Evolutionary conservation across 2,888 invertebrate genomes (phyloP), one percentile per base, ranked within the genome.

Genomic region (Tuberolachnus salignus): DNA sequence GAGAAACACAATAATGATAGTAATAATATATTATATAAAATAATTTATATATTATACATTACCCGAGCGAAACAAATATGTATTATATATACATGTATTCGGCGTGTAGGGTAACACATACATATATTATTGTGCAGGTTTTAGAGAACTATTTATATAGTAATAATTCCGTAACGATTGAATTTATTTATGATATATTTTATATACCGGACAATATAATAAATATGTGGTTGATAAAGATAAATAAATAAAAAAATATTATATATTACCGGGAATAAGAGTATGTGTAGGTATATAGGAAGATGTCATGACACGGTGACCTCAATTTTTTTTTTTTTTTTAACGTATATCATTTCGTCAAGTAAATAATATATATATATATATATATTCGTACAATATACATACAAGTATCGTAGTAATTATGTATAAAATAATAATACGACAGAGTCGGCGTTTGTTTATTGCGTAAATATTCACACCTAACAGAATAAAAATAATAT

Each of bases 61-160:
- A 23, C 11, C n/a, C 70, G 13, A 57, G 57, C 16, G 23, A 70
- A 71, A 59, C 71, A 26, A 59, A 59, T 59, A 69, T 10, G n/a
- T 59, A 26, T 59, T 23, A n/a, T 21, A 44, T 11, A 26, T n/a
- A 57, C n/a, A 19, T n/a, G n/a, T 42, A 42, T 6, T 34, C 23
- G 49, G 13, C 14, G 11, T 4, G 10, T 69, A 53, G n/a, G n/a
- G n/a, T n/a, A n/a, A n/a, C n/a, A n/a, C 19, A 34, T 34, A 34
- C 6, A 34, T 3, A 34, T 59, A 26, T 59, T 55, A 55, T n/a
- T n/a, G 34, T 6, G 6, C n/a, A 23, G 57, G 16, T 57, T 57
- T 70, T 26, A 3, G n/a, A 55, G 21, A 70, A 34, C n/a, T n/a
- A n/a, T n/a, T n/a, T n/a, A n/a, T n/a, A n/a, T n/a, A n/a, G n/a